A percentile compares a stretch with the other conserved stretches of the same genome.
These are phyloP conservation scores for Halictus ligatus DNA, from an alignment of 2,888 invertebrate species.

Conservation along the genomic window DNA sequence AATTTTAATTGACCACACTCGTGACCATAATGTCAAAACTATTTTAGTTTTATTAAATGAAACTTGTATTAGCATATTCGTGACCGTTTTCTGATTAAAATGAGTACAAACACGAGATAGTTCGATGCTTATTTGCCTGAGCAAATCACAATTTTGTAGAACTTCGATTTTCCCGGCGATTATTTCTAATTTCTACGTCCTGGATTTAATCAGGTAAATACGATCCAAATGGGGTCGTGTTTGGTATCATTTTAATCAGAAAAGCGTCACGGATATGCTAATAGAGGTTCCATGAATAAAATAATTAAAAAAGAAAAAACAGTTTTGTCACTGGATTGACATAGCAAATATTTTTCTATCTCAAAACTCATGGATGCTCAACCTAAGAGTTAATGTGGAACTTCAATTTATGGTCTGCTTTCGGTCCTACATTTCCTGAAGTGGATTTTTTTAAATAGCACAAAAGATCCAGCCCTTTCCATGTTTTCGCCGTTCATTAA, in stretches of 20 bases:
- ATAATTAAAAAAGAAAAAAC: neutral
- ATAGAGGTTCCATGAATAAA: neutral
- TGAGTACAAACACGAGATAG: neutral
- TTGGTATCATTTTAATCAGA: neutral
- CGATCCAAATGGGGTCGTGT: neutral
- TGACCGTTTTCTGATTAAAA: too few species aligned
- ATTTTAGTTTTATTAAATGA: too few species aligned
- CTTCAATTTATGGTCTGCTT: constrained; percentile 38
- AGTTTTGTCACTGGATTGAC: neutral
- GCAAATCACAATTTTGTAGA: neutral
- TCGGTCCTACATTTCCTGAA: neutral
- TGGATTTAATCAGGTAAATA: neutral
- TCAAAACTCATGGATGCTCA: constrained; percentile 8
- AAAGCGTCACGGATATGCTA: neutral
- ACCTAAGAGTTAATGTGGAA: neutral
- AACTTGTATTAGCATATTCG: too few species aligned
- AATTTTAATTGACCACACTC: too few species aligned
- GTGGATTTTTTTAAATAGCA: constrained; percentile 48
- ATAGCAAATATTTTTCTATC: too few species aligned
- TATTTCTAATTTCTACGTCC: too few species aligned
- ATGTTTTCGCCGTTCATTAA: constrained; percentile 57
- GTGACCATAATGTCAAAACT: too few species aligned
- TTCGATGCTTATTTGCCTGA: neutral
- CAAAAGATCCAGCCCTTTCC: constrained; percentile 15
- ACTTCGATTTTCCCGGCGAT: too few species aligned